phyloP scores from a whole-genome alignment of 1,140 invertebrate genomes.

The Sinella curviseta region DNA sequence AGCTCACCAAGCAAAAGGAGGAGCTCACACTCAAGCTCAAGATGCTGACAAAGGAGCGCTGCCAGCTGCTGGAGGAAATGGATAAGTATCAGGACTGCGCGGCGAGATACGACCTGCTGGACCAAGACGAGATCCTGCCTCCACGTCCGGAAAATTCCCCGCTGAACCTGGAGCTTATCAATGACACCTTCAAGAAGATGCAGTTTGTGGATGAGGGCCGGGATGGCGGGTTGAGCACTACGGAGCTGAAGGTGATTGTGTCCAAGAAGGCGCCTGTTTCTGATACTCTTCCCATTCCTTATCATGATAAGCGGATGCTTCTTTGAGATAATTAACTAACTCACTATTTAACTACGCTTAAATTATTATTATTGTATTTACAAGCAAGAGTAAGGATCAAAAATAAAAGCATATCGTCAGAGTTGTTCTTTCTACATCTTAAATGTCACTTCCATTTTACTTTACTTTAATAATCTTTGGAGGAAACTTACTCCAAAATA shows the following conservation, averaged over 20 bases:
- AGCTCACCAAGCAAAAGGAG: slow-evolving; percentile 2
- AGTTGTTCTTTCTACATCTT: too few species aligned
- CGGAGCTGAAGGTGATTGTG: not conserved
- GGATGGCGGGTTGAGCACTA: not conserved
- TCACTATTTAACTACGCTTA: not conserved
- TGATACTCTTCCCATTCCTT: not conserved
- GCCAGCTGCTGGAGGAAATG: not conserved
- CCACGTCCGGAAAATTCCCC: not conserved
- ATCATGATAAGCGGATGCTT: not conserved
- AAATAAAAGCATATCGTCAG: too few species aligned
- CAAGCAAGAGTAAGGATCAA: too few species aligned
- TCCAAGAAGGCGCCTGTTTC: not conserved
- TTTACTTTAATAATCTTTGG: too few species aligned
- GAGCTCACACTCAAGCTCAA: not conserved
- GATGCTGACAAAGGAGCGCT: not conserved
- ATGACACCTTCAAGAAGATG: not conserved
- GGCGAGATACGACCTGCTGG: not conserved
- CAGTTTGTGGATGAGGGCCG: not conserved
- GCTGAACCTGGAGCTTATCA: not conserved
- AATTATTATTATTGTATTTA: too few species aligned
- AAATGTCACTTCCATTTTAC: too few species aligned
- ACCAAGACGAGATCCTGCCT: slow-evolving; percentile 13
- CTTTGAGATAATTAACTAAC: not conserved
- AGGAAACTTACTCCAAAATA: too few species aligned
- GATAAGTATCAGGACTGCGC: not conserved